Evolutionary conservation across 1,140 invertebrate genomes (phyloP), one percentile per base, ranked within the genome.

Genomic region (Andrena cerasifolii): DNA sequence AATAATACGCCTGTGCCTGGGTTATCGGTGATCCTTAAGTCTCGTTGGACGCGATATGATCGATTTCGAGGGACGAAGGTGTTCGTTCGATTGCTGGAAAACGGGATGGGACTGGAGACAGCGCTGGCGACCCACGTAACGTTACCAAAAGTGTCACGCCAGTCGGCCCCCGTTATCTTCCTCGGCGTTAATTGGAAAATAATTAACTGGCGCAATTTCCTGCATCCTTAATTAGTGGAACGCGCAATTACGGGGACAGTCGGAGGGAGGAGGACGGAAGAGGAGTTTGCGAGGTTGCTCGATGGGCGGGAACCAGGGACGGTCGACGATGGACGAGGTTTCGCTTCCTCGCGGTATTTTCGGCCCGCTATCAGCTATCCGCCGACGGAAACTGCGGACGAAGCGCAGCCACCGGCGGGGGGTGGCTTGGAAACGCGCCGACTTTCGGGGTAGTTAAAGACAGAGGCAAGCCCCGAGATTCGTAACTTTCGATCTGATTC

Each of bases 401-500:
- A 71, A 21, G n/a, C 26, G 43, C 33, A 40, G 43, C 26, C 71
- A 49, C 18, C 7, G 36, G n/a, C 28, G 16, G 31, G 67, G 47
- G 54, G 51, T 28, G 49, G 36, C 43, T 21, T 62, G 51, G 59
- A 61, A 74, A 75, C 61, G 71, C 45, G 49, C 33, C 73, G 78
- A 65, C 56, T 76, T 83, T 43, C 40, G 47, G 18, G 28, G 47
- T 75, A 72, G 77, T 83, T 84, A 76, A 63, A 82, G 68, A 54
- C 76, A 73, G 65, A 40, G 65, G n/a, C 28, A 56, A 70, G 36
- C 43, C 12, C 31, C 40, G 73, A 80, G 74, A 85, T 89, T 80
- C 74, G 61, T 70, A 89, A 86, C 79, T 88, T 89, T 85, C 76
- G 66, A 85, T 89, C 87, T 82, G 87, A 87, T 89, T 83, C 51